Percentiles rank a stretch among this genome's conserved stretches.
phyloP scores from a whole-genome alignment of 1,140 invertebrate genomes.

The Streblospio benedicti region DNA sequence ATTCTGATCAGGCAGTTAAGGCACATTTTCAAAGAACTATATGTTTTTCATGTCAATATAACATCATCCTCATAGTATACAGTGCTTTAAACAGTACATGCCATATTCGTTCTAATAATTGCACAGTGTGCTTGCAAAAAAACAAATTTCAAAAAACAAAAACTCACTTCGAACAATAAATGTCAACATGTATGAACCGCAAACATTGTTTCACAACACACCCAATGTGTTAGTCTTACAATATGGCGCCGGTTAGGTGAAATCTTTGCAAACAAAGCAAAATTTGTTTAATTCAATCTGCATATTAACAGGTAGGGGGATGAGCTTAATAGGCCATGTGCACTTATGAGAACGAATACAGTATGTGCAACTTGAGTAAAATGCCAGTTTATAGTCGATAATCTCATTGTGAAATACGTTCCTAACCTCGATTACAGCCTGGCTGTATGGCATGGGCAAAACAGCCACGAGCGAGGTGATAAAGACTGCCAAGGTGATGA shows the following conservation, averaged over 20 bases:
- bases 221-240: neutral
- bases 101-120: too few species aligned
- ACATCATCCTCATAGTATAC: too few species aligned
- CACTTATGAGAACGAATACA: neutral
- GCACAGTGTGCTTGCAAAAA: too few species aligned
- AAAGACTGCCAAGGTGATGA: constrained; percentile 77
- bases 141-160: too few species aligned
- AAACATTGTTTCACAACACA: too few species aligned
- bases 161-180: too few species aligned
- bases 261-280: neutral
- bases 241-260: neutral
- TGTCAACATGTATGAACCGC: too few species aligned
- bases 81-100: too few species aligned
- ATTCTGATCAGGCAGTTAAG: too few species aligned
- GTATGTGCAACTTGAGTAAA: neutral
- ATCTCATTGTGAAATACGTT: neutral
- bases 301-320: neutral
- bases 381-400: neutral
- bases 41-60: too few species aligned
- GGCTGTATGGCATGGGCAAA: constrained; percentile 43
- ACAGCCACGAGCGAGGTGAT: constrained; percentile 39
- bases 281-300: neutral
- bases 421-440: constrained; percentile 30
- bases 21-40: too few species aligned
- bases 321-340: neutral